Conservation (phyloP, 2,888 invertebrate genomes). For the Xestia xanthographa region DNA sequence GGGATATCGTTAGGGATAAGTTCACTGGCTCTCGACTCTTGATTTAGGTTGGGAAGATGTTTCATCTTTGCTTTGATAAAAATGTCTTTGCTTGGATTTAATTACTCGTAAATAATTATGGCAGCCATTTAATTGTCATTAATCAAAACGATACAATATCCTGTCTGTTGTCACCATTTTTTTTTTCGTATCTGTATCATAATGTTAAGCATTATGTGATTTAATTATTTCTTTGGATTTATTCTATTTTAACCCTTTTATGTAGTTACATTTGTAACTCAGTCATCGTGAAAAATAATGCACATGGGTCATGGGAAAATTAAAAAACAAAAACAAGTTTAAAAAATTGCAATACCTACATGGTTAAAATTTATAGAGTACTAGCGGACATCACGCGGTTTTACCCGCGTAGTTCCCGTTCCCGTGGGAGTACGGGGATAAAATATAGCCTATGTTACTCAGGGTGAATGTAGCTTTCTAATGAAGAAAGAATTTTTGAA, state of each 20-base stretch:
- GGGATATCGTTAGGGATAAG: constrained; percentile 45
- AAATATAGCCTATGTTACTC: no score
- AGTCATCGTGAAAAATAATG: neutral
- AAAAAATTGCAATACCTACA: neutral
- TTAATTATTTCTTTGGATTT: neutral
- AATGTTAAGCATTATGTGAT: neutral
- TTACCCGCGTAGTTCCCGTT: no score
- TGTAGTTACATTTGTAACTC: neutral
- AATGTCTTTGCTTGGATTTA: constrained; percentile 19
- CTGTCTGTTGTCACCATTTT: neutral
- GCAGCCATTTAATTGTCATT: neutral
- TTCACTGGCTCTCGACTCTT: constrained; percentile 42
- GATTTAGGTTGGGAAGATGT: constrained; percentile 11
- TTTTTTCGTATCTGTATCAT: neutral
- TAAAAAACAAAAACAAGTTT: no score
- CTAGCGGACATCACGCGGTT: no score
- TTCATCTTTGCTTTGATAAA: constrained; percentile 11
- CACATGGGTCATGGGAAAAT: no score
- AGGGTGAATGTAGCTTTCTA: no score
- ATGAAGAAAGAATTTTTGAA: no score
- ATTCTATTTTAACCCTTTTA: neutral
- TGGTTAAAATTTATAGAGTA: no score
- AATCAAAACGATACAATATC: constrained; percentile 5
- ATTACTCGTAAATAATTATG: neutral
- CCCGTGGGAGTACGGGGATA: no score